Base-by-base conservation (phyloP, 2,113 vertebrate species). In the Psilopsiagon aymara region DNA sequence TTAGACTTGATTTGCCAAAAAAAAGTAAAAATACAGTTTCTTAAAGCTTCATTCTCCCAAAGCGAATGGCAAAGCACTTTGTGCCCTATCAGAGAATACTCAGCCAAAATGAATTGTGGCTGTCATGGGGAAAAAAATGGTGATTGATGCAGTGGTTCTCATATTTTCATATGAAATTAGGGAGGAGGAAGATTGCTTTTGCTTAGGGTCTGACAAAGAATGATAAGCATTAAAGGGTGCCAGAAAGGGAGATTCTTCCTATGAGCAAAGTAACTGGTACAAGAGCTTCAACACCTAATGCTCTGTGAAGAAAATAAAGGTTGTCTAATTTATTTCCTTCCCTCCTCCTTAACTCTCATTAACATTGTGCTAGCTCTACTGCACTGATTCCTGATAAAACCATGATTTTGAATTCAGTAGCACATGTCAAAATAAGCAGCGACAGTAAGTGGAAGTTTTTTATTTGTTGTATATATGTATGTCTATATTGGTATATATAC, bases 371-470 rank as follows among this genome's bases (percentile, higher is more conserved):
- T 90, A 62, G 17, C 57, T 77, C 20, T 76, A 2, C 35, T 76
- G 35, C 43, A 28, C 23, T 57, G 44, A 69, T 27, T 76, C 10
- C 37, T 67, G n/a, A 53, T 70, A 53, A 95, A 85, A 53, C 17
- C 70, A 11, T 59, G 55, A n/a, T 69, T 94, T 69, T 59, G 59
- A 74, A 90, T 44, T 62, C n/a, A 27, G 8, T 25, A 89, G 41
- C 0, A 0, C 7, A 0, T 82, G 13, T 73, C 44, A 88, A 68
- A 89, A 80, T 85, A 59, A 39, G 10, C 28, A 46, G 28, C 46
- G 75, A 80, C 21, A 41, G 29, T 35, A 74, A 69, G 29, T 59
- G 44, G 39, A 63, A 46, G 11, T 27, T 69, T 66, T 86, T 74
- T 0, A 4, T 57, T 70, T 33, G 8, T 47, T 92, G 8, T 35